These are phyloP conservation scores for Neodiprion pinetum DNA, from an alignment of 1,140 invertebrate genomes.

Conservation along the genomic window DNA sequence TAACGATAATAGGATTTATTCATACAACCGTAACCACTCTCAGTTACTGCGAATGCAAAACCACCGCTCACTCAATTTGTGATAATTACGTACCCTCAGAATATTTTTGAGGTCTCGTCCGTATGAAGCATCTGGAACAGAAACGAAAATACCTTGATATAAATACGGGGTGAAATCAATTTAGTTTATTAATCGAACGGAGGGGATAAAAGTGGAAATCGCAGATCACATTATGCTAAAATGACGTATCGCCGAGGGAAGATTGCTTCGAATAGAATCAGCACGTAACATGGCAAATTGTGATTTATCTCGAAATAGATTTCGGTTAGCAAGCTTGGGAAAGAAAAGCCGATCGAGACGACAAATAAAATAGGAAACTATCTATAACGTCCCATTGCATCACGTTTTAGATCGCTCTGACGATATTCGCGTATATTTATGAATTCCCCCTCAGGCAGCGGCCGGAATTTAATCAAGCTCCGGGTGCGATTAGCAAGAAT, in stretches of 20 bases:
- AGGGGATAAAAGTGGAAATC: neutral
- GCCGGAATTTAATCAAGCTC: constrained; percentile 1
- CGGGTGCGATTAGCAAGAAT: neutral
- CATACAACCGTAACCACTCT: too few relatives aligned
- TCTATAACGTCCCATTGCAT: neutral
- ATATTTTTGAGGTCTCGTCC: neutral
- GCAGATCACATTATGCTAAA: neutral
- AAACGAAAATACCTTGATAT: neutral
- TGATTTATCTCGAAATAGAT: neutral
- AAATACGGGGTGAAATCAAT: neutral
- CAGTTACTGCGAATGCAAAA: too few relatives aligned
- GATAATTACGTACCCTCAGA: neutral
- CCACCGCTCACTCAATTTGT: too few relatives aligned
- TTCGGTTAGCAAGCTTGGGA: neutral
- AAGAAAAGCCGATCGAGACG: too few relatives aligned
- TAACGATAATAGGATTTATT: too few relatives aligned
- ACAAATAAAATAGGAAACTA: too few relatives aligned
- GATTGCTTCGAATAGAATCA: neutral
- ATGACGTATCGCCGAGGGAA: neutral
- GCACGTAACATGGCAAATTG: neutral
- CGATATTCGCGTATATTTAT: neutral
- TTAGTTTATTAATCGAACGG: neutral
- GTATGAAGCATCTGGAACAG: neutral
- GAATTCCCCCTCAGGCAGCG: neutral
- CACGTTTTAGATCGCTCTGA: neutral